Evolutionary conservation across 1,140 invertebrate genomes (phyloP).

Genomic region (Myzus persicae): DNA sequence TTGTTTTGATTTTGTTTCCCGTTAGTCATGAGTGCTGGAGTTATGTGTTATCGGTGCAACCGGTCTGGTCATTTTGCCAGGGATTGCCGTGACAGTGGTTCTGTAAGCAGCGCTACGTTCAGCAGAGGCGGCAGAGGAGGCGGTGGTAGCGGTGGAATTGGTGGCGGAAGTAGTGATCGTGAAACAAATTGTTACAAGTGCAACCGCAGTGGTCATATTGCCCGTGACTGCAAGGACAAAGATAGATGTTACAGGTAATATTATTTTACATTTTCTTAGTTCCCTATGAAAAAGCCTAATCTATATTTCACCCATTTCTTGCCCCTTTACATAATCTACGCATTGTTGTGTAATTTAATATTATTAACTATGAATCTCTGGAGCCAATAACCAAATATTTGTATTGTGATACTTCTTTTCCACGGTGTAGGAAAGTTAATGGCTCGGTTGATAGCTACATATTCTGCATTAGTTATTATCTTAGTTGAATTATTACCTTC

Average conservation of each 20-base stretch:
- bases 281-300: background rate
- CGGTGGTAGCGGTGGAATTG: conserved; percentile 64
- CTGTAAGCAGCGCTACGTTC: conserved; percentile 26
- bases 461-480: background rate
- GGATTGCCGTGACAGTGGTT: conserved; percentile 78
- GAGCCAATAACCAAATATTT: background rate
- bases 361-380: background rate
- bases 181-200: conserved; percentile 80
- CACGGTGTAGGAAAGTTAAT: background rate
- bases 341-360: background rate
- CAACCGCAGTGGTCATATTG: conserved; percentile 85
- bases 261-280: background rate
- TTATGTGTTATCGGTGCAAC: conserved; percentile 96
- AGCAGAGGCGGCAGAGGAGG: conserved; percentile 60
- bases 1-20: background rate
- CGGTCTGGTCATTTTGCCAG: conserved; percentile 90
- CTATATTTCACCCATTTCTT: background rate
- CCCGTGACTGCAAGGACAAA: conserved; percentile 79
- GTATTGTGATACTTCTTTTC: background rate
- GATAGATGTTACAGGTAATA: conserved; percentile 59
- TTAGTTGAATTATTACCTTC: background rate
- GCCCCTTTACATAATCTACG: background rate
- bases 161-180: conserved; percentile 69
- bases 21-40: conserved; percentile 66
- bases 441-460: background rate